phyloP scores from a whole-genome alignment of 1,140 invertebrate species.

The Zaprionus ghesquierei region DNA sequence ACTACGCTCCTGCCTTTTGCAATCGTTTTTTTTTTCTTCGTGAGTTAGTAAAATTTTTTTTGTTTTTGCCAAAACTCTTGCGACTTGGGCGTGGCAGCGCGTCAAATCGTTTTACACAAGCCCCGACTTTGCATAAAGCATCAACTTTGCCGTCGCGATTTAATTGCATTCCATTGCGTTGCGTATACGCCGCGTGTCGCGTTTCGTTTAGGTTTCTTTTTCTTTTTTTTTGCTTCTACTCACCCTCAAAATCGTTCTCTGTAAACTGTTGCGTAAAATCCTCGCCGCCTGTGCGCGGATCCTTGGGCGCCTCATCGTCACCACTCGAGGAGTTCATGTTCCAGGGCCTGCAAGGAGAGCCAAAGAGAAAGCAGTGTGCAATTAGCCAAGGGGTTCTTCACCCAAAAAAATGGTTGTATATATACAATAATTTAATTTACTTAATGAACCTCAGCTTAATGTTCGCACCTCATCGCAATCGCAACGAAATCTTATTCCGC shows the following conservation, averaged over 20 bases:
- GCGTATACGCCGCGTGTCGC: constrained; percentile 31
- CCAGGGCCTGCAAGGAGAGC: constrained; percentile 83
- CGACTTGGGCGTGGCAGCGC: constrained; percentile 5
- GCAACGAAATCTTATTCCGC: background rate
- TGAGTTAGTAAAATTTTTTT: constrained; percentile 6
- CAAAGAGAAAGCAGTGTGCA: background rate
- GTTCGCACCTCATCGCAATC: background rate
- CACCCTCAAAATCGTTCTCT: constrained; percentile 94
- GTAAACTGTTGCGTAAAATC: constrained; percentile 89
- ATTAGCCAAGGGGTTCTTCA: constrained; percentile 10
- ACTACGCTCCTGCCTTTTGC: background rate
- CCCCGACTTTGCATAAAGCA: constrained; percentile 1
- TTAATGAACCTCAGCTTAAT: constrained; percentile 4
- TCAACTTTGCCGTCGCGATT: constrained; percentile 4
- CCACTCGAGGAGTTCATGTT: constrained; percentile 85
- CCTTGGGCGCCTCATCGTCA: constrained; percentile 91
- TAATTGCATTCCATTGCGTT: constrained; percentile 21
- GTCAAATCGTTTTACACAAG: constrained; percentile 1
- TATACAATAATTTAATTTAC: background rate
- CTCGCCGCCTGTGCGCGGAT: constrained; percentile 90
- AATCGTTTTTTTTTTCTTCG: background rate
- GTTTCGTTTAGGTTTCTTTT: background rate
- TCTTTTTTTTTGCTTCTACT: too few relatives aligned
- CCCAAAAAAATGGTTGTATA: background rate
- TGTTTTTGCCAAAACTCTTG: constrained; percentile 10